phyloP scores from a whole-genome alignment of 2,113 vertebrate genomes.

The Stictonetta naevosa region DNA sequence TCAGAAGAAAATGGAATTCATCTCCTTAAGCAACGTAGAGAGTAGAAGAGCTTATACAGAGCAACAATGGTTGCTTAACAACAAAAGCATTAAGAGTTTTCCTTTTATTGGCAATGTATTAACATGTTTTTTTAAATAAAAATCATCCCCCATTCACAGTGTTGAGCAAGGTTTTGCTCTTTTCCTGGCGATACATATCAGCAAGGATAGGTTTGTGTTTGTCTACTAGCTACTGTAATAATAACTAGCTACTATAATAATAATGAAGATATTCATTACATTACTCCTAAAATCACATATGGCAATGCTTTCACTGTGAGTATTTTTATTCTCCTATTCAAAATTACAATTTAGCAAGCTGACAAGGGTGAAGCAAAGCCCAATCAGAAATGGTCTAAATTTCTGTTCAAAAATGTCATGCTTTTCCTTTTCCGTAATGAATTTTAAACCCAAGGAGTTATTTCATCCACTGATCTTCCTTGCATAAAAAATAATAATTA shows the following conservation, averaged over 20 bases:
- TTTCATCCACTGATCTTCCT: background rate
- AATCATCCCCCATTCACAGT: conserved; percentile 31
- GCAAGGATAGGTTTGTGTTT: background rate
- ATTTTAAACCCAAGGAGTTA: background rate
- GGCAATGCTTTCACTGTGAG: background rate
- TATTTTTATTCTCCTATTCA: background rate
- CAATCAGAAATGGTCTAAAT: background rate
- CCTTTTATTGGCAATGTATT: background rate
- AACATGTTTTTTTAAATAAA: conserved; percentile 23
- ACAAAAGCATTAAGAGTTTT: background rate
- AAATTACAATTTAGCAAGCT: background rate
- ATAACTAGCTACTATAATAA: background rate
- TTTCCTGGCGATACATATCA: background rate
- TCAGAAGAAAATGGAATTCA: conserved; percentile 32
- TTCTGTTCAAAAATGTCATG: background rate
- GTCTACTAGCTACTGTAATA: background rate
- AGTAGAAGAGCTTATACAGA: background rate
- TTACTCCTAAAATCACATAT: background rate
- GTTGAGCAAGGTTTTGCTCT: background rate
- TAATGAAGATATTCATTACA: background rate
- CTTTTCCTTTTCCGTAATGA: background rate
- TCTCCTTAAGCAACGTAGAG: background rate
- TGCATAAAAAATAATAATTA: background rate
- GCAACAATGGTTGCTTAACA: conserved; percentile 33
- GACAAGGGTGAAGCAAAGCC: background rate